These are phyloP conservation scores for Latrodectus geometricus DNA, from an alignment of 1,140 invertebrate genomes.

Conservation along the genomic window DNA sequence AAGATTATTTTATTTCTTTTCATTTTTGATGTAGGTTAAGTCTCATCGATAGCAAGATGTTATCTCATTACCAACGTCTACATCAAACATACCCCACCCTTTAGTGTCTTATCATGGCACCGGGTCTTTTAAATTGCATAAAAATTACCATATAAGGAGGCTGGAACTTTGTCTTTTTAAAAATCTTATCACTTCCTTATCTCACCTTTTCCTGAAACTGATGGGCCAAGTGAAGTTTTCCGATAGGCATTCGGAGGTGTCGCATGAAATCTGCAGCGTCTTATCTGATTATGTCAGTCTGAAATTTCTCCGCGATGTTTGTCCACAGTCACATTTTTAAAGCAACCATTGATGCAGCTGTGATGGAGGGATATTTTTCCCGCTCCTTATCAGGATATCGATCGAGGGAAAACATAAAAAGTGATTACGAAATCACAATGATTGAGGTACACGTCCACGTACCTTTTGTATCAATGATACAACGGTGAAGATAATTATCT, in stretches of 20 bases:
- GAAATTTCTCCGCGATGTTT: constrained; percentile 10
- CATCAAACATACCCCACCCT: neutral
- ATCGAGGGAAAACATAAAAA: neutral
- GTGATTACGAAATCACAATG: neutral
- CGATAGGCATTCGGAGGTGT: constrained; percentile 40
- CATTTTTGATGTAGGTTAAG: too few relatives aligned
- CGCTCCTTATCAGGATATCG: neutral
- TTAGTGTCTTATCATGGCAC: constrained; percentile 1
- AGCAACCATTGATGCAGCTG: constrained; percentile 10
- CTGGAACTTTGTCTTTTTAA: constrained; percentile 24
- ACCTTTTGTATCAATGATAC: too few relatives aligned
- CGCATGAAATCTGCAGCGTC: constrained; percentile 11
- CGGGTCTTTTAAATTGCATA: neutral
- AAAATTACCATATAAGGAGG: constrained; percentile 34
- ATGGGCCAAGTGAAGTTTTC: constrained; percentile 29
- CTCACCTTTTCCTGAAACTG: constrained; percentile 34
- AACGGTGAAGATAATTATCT: too few relatives aligned
- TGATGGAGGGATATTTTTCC: neutral
- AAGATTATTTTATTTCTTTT: too few relatives aligned
- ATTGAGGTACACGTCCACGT: too few relatives aligned
- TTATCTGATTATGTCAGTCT: constrained; percentile 38
- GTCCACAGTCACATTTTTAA: neutral
- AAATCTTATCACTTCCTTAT: constrained; percentile 17
- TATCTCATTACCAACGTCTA: too few relatives aligned
- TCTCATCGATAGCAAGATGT: too few relatives aligned